Evolutionary conservation across 2,888 invertebrate genomes (phyloP), one percentile per base, ranked within the genome.

Genomic region (Chrysolina oricalcia): DNA sequence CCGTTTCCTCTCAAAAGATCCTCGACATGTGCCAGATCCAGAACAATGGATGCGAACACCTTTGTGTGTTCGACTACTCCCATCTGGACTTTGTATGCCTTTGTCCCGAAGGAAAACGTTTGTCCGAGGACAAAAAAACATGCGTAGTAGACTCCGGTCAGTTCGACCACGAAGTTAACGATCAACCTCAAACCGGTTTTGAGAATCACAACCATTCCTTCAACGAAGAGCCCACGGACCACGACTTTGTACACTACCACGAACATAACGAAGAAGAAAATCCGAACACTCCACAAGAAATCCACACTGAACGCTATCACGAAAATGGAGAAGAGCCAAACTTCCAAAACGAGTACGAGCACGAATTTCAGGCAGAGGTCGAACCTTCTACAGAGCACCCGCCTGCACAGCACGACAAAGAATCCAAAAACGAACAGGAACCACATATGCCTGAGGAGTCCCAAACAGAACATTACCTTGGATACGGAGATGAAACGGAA

Each of bases 11-110:
- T 74, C 90, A 91, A 82, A 91, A 87, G 80, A 91, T 94, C 56
- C 87, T 92, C 23, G 92, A 94, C 87, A 87, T 91, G 74, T 96
- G 94, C 87, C 91, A 92, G 87, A 91, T 92, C 72, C 90, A 92
- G 77, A 92, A 92, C 76, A 90, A 93, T 73, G 89, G 90, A 65
- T 96, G 95, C 84, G 91, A 93, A 79, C 90, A 93, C 80, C 89
- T 88, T 13, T 96, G 95, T 86, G 88, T 89, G 70, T 95, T 94
- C 83, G 92, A 94, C 86, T 92, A 93, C 83, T 87, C 92, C 81
- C 35, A 64, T 8, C 90, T 93, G 72, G 91, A 92, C 66, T 95
- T 95, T 84, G 88, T 87, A 41, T 96, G 95, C 85, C 89, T 88
- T 3, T 95, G 95, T 85, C 92, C 92, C 11, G 86, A 88, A 50